Percentiles rank a stretch among this genome's conserved stretches.
Conservation (phyloP, 2,797 vertebrate species). For the Poecilia velifera region DNA sequence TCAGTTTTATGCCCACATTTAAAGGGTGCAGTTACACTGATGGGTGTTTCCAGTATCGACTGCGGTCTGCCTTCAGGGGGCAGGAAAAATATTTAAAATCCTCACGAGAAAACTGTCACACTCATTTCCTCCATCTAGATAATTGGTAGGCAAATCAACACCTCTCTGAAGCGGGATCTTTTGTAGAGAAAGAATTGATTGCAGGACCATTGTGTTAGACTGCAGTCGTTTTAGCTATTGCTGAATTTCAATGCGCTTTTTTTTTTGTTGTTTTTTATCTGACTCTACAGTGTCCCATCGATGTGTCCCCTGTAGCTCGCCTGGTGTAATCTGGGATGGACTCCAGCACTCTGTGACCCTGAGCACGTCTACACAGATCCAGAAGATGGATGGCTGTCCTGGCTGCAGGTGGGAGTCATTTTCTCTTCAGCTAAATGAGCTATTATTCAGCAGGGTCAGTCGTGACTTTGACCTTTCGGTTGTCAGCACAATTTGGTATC, state of each 20-base stretch:
- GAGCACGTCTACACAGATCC: conserved; percentile 29
- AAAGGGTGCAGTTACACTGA: not conserved
- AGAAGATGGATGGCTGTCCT: conserved; percentile 61
- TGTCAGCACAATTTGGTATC: conserved; percentile 49
- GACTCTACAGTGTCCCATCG: conserved; percentile 13
- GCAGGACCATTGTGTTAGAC: conserved; percentile 1
- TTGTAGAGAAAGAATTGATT: conserved; percentile 4
- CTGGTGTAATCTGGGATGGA: conserved; percentile 25
- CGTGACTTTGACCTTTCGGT: conserved; percentile 49
- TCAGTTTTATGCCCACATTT: conserved; percentile 13
- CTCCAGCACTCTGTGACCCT: conserved; percentile 47
- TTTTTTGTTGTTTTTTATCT: conserved; percentile 8
- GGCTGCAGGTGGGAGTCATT: conserved; percentile 53
- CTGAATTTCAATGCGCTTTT: conserved; percentile 10
- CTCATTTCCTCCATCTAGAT: conserved; percentile 8
- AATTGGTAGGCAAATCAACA: conserved; percentile 6
- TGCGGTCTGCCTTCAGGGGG: not conserved
- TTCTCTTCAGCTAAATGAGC: conserved; percentile 50
- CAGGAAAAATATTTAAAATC: not conserved
- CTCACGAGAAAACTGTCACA: not conserved
- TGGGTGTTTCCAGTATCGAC: conserved; percentile 6
- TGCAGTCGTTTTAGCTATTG: conserved; percentile 2
- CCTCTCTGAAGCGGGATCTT: not conserved
- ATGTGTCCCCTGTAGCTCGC: conserved; percentile 1
- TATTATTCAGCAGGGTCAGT: conserved; percentile 62